Evolutionary conservation across 1,140 invertebrate genomes (phyloP).

Genomic region (Temnothorax longispinosus): DNA sequence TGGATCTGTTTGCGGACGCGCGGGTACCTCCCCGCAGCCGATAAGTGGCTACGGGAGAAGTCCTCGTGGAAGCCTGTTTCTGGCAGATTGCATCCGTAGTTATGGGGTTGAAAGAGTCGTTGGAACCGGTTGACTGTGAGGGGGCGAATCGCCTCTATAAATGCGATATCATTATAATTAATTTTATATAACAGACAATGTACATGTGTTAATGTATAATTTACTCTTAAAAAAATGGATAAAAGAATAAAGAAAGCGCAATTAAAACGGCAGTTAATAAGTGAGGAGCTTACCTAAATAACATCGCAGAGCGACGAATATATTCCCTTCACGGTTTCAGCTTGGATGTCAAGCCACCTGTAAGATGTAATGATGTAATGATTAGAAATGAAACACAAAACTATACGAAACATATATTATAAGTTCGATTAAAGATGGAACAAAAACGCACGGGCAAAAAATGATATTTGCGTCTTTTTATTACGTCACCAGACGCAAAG

Average conservation of each 20-base stretch:
- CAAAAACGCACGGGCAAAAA: neutral
- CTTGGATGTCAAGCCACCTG: constrained; percentile 83
- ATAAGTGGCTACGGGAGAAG: too few species aligned
- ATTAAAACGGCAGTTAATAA: neutral
- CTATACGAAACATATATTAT: neutral
- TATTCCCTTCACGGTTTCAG: constrained; percentile 79
- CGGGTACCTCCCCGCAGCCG: too few species aligned
- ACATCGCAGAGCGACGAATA: constrained; percentile 83
- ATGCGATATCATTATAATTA: too few species aligned
- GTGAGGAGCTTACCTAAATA: constrained; percentile 81
- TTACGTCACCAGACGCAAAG: neutral
- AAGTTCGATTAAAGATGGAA: neutral
- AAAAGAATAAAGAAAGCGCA: neutral
- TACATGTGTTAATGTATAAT: too few species aligned
- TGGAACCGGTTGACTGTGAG: too few species aligned
- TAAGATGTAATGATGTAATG: constrained; percentile 41
- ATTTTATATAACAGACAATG: too few species aligned
- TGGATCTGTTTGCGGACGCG: too few species aligned
- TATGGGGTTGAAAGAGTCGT: too few species aligned
- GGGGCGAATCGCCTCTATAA: too few species aligned
- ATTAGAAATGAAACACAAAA: neutral
- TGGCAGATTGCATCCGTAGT: too few species aligned
- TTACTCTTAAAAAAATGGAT: too few species aligned
- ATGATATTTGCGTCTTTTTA: neutral
- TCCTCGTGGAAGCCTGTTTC: too few species aligned